Percentiles rank a stretch among this genome's conserved stretches.
These are phyloP conservation scores for Montipora capitata DNA, from an alignment of 92 coral and sea anemone genomes.

Conservation along the genomic window DNA sequence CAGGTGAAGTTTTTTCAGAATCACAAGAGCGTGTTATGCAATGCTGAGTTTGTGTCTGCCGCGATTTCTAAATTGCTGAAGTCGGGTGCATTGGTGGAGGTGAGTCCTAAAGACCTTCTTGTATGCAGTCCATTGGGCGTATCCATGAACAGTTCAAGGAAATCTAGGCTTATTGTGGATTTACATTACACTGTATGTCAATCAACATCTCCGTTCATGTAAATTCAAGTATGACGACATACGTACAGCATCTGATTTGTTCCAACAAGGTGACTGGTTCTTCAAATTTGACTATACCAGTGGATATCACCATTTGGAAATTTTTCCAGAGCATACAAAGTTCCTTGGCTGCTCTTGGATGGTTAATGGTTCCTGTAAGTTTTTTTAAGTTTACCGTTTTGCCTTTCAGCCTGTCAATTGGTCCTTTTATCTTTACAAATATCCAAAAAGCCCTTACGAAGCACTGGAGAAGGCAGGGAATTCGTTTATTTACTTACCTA, in stretches of 20 bases:
- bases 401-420: slow-evolving; percentile 30
- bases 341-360: slow-evolving; percentile 70
- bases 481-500: slow-evolving; percentile 58
- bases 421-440: slow-evolving; percentile 47
- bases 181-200: slow-evolving; percentile 48
- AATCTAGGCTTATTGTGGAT: too few relatives aligned
- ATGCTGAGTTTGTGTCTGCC: too few relatives aligned
- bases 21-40: too few relatives aligned
- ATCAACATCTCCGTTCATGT: slow-evolving; percentile 45
- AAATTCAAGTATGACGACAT: slow-evolving; percentile 70
- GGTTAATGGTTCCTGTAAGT: slow-evolving; percentile 5
- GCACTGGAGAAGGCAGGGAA: slow-evolving; percentile 44
- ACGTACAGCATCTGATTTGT: slow-evolving; percentile 68
- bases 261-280: slow-evolving; percentile 43
- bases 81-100: too few relatives aligned
- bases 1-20: too few relatives aligned
- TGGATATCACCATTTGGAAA: slow-evolving; percentile 75
- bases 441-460: slow-evolving; percentile 18
- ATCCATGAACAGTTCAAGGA: too few relatives aligned
- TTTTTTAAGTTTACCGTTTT: slow-evolving; percentile 51
- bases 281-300: slow-evolving; percentile 48
- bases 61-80: too few relatives aligned
- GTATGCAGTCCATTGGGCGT: too few relatives aligned
- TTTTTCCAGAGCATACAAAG: slow-evolving; percentile 64
- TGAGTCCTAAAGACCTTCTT: too few relatives aligned